Evolutionary conservation across 2,888 invertebrate species (phyloP), one percentile per base, ranked within the genome.

Genomic region (Ophion slaviceki): DNA sequence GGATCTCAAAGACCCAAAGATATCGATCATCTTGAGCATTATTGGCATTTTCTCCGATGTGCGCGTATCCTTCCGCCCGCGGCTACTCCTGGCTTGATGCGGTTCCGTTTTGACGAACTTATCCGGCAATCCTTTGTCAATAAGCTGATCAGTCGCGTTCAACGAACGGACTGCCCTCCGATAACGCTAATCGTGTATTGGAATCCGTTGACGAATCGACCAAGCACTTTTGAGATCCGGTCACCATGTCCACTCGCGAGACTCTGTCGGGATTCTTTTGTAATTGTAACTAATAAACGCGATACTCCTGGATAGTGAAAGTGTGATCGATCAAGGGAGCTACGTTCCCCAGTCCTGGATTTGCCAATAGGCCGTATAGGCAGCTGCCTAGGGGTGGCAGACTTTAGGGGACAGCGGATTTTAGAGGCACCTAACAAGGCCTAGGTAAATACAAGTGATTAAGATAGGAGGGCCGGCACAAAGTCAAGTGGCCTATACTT

Each of bases 21-120:
- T 91, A 82, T 94, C 94, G 85, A 94, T 92, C 94, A 94, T 94
- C 89, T 93, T 94, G 83, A 94, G 78, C 92, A 94, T 91, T 84
- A 93, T 90, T 77, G 94, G 92, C 93, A 94, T 93, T 68, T 76
- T 79, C 57, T 20, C 11, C 36, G 24, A 59, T 77, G 24, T 67
- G 14, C 14, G 28, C 20, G 61, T 61, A 20, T 61, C 24, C 17
- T 14, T 17, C 17, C 53, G 14, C 17, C 53, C 53, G 53, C 53
- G 53, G 53, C 53, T 53, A 17, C 53, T 53, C 17, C 17, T 53
- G 17, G 4, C 53, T 1, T 17, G 17, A 17, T 2, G 17, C 17
- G 17, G 1, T 53, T 53, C 53, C 53, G 53, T 53, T 53, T 53
- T 53, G 53, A 53, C 53, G 53, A 53, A 8, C 40, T 40, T 40